Percentiles rank a stretch among this genome's conserved stretches.
Evolutionary conservation across 2,797 vertebrate genomes (phyloP).

Genomic region (Squalus acanthias): DNA sequence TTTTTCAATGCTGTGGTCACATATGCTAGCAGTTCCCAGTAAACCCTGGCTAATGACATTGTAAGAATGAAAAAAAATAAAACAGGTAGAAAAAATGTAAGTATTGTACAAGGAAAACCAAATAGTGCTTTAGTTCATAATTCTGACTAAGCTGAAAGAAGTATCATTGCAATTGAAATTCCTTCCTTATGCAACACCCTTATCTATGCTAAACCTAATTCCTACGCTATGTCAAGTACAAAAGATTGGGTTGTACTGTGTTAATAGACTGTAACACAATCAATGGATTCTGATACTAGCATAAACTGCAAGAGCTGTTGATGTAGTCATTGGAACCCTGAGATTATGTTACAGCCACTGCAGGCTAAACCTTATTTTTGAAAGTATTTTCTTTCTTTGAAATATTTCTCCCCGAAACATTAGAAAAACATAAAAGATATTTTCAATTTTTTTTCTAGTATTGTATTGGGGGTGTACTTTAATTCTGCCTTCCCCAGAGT

Average conservation of each 20-base stretch:
- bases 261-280: slow-evolving; percentile 16
- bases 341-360: not conserved
- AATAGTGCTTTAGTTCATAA: not conserved
- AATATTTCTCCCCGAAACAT: not conserved
- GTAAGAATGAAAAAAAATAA: not conserved
- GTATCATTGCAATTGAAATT: not conserved
- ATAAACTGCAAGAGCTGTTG: not conserved
- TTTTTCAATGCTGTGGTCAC: slow-evolving; percentile 20
- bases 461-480: not conserved
- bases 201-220: slow-evolving; percentile 7
- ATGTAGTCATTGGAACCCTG: slow-evolving; percentile 5
- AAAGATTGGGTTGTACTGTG: not conserved
- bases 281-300: slow-evolving; percentile 6
- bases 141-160: not conserved
- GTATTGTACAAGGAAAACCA: not conserved
- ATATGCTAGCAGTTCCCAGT: slow-evolving; percentile 3
- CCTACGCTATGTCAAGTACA: not conserved
- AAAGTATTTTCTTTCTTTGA: not conserved
- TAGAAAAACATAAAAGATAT: not conserved
- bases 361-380: not conserved
- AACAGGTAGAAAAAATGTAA: not conserved
- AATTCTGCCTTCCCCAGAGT: not conserved
- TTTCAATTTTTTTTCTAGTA: not conserved
- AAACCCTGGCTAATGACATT: not conserved
- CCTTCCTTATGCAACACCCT: not conserved